Evolutionary conservation across 2,113 vertebrate species (phyloP), one percentile per base, ranked within the genome.

Genomic region (Pithys albifrons): DNA sequence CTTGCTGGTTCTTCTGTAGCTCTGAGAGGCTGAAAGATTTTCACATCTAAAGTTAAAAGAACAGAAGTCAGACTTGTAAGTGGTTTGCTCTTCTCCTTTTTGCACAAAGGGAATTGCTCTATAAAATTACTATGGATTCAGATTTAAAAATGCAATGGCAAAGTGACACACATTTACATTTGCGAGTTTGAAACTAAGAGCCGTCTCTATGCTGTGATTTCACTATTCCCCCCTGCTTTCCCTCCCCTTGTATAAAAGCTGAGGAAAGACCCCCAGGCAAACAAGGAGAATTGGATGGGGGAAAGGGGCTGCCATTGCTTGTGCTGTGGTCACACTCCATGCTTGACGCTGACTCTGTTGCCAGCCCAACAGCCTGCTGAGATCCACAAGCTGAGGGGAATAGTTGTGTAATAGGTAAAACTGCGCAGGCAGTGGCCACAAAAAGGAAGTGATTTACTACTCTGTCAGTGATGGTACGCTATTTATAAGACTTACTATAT

Each of bases 391-490:
- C 91, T 43, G 0, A 72, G 46, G 55, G 92, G 81, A 96, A 86
- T 23, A 35, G 58, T 69, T 95, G 91, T 67, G 22, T 78, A 96
- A 84, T 61, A 96, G 91, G 81, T 90, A 93, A 61, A 96, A 65
- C 14, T 1, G 0, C 59, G 88, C 81, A 90, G 93, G 70, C 91
- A 72, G 46, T 67, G 74, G 85, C 58, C 91, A 82, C 82, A 61
- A 88, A 91, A 92, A 95, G 43, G 93, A 94, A 51, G 71, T 79
- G 96, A 95, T 97, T 97, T 95, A 96, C 91, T 94, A 22, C 39
- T 29, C 23, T 95, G 58, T 93, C 91, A 78, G 84, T 75, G 89
- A 86, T 86, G 67, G n/a, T 55, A 66, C 75, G 54, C 64, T 95
- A 89, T 93, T 94, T 96, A 86, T 94, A 95, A 93, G 29, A n/a